Evolutionary conservation across 1,140 invertebrate species (phyloP).

Genomic region (Zaprionus ornatus): DNA sequence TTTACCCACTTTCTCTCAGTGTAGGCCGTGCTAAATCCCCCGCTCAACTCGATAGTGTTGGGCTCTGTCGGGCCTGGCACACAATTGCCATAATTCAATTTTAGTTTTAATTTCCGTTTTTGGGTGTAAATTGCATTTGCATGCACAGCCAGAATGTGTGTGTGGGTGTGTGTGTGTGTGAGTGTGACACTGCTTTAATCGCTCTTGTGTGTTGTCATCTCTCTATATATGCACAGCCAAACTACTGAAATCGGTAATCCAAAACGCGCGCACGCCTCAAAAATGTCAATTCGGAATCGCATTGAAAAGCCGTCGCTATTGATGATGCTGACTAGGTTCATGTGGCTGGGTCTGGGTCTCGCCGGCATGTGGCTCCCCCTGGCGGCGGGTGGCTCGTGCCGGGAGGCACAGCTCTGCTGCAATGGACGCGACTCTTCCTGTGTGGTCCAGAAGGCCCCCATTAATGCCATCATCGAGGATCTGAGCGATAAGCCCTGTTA

Average conservation of each 20-base stretch:
- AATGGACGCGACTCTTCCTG: conserved; percentile 93
- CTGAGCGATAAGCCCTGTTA: conserved; percentile 93
- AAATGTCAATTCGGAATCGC: conserved; percentile 1
- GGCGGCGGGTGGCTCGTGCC: conserved; percentile 87
- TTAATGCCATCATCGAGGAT: conserved; percentile 92
- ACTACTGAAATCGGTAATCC: conserved; percentile 22
- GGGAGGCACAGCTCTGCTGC: conserved; percentile 90
- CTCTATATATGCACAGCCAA: background rate
- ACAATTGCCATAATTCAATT: conserved; percentile 79
- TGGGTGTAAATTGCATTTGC: conserved; percentile 75
- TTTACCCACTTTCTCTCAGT: background rate
- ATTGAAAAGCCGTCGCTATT: conserved; percentile 6
- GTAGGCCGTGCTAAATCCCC: background rate
- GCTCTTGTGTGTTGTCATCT: background rate
- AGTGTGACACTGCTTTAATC: conserved; percentile 26
- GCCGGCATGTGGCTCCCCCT: conserved; percentile 15
- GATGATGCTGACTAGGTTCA: conserved; percentile 1
- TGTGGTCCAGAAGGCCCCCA: conserved; percentile 92
- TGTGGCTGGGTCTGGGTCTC: background rate
- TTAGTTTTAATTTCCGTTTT: conserved; percentile 81
- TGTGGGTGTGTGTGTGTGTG: conserved; percentile 14
- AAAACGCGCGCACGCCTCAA: conserved; percentile 7
- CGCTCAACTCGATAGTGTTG: conserved; percentile 31
- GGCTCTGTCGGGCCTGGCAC: conserved; percentile 10
- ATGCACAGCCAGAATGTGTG: conserved; percentile 20